Conservation (phyloP, 1,140 invertebrate genomes). For the Laupala kohalensis region DNA sequence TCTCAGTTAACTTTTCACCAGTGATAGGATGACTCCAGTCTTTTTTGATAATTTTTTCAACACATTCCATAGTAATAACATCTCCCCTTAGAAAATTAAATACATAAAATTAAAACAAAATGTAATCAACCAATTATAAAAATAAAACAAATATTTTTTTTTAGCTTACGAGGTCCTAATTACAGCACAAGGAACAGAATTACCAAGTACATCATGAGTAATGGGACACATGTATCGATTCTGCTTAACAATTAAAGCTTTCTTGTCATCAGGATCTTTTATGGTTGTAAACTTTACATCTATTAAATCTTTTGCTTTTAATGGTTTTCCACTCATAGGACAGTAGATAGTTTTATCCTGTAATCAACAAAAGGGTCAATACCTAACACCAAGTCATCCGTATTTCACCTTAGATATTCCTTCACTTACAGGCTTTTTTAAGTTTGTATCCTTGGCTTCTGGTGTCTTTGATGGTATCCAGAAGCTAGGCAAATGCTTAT, state of each 20-base stretch:
- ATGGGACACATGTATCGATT: slow-evolving; percentile 95
- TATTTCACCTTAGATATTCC: too few relatives aligned
- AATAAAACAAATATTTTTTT: not conserved
- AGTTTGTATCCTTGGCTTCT: slow-evolving; percentile 50
- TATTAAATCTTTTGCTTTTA: slow-evolving; percentile 88
- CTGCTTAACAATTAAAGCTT: slow-evolving; percentile 66
- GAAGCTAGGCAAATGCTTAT: slow-evolving; percentile 82
- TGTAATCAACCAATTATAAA: not conserved
- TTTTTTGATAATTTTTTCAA: slow-evolving; percentile 92
- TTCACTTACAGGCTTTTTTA: slow-evolving; percentile 65
- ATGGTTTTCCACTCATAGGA: slow-evolving; percentile 78
- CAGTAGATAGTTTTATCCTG: slow-evolving; percentile 79
- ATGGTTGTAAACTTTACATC: slow-evolving; percentile 86
- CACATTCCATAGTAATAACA: slow-evolving; percentile 91
- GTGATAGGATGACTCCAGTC: slow-evolving; percentile 95
- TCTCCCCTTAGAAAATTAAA: slow-evolving; percentile 51
- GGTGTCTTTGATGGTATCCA: slow-evolving; percentile 95
- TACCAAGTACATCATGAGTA: slow-evolving; percentile 89
- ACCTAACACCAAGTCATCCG: not conserved
- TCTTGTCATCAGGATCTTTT: slow-evolving; percentile 71
- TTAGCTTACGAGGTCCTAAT: slow-evolving; percentile 71
- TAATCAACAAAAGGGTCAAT: slow-evolving; percentile 18
- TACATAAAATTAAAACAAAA: not conserved
- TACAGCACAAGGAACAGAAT: slow-evolving; percentile 86
- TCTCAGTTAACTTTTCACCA: slow-evolving; percentile 72